These are phyloP conservation scores for Rutilus rutilus DNA, from an alignment of 2,113 vertebrate species.

Conservation along the genomic window DNA sequence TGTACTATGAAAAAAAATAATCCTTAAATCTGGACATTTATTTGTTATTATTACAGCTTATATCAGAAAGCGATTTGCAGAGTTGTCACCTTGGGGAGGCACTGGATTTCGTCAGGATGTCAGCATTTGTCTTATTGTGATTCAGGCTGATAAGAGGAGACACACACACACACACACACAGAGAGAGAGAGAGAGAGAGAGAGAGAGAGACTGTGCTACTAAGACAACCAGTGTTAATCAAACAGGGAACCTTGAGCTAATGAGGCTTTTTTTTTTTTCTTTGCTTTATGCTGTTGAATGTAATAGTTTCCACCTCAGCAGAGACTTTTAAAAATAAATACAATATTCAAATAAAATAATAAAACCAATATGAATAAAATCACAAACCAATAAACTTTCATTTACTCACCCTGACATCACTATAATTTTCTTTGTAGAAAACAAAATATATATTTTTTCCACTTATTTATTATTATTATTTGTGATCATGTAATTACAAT, in stretches of 20 bases:
- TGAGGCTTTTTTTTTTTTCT: constrained; percentile 47
- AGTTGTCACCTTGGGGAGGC: constrained; percentile 16
- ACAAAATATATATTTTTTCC: too few relatives aligned
- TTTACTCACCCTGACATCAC: too few relatives aligned
- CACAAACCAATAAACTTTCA: too few relatives aligned
- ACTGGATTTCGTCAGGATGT: constrained; percentile 26
- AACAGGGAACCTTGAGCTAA: constrained; percentile 46
- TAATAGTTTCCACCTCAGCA: constrained; percentile 50
- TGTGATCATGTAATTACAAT: background rate
- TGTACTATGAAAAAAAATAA: constrained; percentile 40
- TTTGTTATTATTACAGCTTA: constrained; percentile 31
- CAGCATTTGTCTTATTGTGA: background rate
- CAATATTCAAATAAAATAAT: background rate
- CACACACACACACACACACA: background rate
- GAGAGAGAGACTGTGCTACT: constrained; percentile 18
- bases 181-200: background rate
- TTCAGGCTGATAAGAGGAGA: constrained; percentile 13
- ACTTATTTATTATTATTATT: background rate
- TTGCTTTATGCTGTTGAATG: constrained; percentile 37
- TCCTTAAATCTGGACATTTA: constrained; percentile 23
- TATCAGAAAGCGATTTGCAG: constrained; percentile 23
- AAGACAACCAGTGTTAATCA: constrained; percentile 55
- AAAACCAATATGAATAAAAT: too few relatives aligned
- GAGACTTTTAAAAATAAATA: background rate
- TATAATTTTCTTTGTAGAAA: too few relatives aligned